phyloP scores from a whole-genome alignment of 2,888 invertebrate genomes.

The Tetragnatha montana region DNA sequence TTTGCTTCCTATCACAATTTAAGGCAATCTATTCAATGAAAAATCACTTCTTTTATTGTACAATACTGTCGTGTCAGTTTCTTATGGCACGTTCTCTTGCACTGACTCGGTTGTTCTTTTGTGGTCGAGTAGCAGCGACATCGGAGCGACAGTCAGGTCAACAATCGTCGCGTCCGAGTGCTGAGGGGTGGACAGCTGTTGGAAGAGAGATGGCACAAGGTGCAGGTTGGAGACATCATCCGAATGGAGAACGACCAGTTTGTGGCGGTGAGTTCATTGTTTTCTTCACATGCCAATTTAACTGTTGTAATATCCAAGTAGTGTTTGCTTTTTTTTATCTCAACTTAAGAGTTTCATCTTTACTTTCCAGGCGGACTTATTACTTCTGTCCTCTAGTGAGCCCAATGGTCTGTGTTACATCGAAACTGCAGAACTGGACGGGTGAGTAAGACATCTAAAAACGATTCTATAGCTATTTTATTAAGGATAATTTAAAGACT shows the following conservation, averaged over 20 bases:
- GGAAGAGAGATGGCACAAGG: conserved; percentile 85
- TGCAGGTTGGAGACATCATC: conserved; percentile 95
- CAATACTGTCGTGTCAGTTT: no score
- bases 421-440: conserved; percentile 99
- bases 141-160: conserved; percentile 97
- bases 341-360: not conserved
- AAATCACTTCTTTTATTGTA: no score
- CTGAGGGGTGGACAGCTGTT: conserved; percentile 91
- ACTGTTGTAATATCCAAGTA: not conserved
- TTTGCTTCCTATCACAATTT: no score
- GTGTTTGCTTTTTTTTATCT: not conserved
- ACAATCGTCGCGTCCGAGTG: conserved; percentile 85
- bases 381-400: conserved; percentile 96
- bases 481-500: no score
- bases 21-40: no score
- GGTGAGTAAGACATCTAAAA: conserved; percentile 80
- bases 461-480: no score
- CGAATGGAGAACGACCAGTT: conserved; percentile 99
- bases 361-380: conserved; percentile 85
- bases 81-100: not conserved
- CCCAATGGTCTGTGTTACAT: conserved; percentile 99
- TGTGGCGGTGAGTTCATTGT: conserved; percentile 82
- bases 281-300: not conserved
- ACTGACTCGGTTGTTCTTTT: not conserved
- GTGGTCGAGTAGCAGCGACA: conserved; percentile 89